Conservation (phyloP, 2,888 invertebrate genomes). For the Aradus depressus region DNA sequence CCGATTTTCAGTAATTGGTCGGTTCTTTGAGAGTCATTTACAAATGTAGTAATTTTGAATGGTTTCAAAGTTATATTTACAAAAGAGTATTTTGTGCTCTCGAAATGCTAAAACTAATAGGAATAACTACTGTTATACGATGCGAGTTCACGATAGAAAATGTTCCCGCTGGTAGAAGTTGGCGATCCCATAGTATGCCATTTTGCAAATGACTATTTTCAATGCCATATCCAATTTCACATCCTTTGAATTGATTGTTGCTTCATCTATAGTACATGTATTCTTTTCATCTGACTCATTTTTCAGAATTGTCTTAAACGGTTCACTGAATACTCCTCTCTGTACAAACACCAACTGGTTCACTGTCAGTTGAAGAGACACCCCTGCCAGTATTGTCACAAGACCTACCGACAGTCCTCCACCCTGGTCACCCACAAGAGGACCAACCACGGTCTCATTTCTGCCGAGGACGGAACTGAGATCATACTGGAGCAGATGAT, state of each 20-base stretch:
- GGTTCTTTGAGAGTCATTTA: too few relatives aligned
- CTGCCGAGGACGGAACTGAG: slow-evolving; percentile 38
- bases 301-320: slow-evolving; percentile 48
- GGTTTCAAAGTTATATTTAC: too few relatives aligned
- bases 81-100: too few relatives aligned
- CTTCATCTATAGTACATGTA: too few relatives aligned
- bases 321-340: slow-evolving; percentile 58
- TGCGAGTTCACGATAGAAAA: too few relatives aligned
- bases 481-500: slow-evolving; percentile 28
- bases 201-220: background rate
- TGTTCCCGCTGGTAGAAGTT: background rate
- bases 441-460: slow-evolving; percentile 42
- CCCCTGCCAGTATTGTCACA: slow-evolving; percentile 46
- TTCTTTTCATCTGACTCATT: too few relatives aligned
- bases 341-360: slow-evolving; percentile 53
- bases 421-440: slow-evolving; percentile 50
- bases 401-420: slow-evolving; percentile 49
- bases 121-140: too few relatives aligned
- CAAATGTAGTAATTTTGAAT: too few relatives aligned
- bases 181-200: background rate
- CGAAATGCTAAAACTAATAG: too few relatives aligned
- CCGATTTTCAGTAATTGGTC: too few relatives aligned
- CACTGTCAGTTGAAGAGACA: slow-evolving; percentile 50
- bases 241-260: background rate
- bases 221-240: background rate